Evolutionary conservation across 2,797 vertebrate species (phyloP), one percentile per base, ranked within the genome.

Genomic region (Dromococcyx pavoninus): DNA sequence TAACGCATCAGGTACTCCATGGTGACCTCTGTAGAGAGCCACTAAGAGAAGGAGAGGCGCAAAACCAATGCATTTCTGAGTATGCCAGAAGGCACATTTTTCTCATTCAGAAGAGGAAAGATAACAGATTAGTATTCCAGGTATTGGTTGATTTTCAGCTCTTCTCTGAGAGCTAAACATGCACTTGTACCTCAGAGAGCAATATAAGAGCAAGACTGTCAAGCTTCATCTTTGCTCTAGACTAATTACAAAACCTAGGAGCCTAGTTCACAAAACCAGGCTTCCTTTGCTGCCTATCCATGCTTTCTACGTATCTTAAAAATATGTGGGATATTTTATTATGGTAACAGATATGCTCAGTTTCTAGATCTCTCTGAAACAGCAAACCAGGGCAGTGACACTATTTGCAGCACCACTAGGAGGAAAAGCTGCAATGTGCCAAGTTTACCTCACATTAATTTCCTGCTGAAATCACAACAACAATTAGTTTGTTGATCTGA

Each of bases 241-340:
- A 91, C 88, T 96, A 97, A 96, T 96, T 96, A 93, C 89, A 97
- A 91, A 96, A 85, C 91, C 96, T 79, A 78, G 66, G 89, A 88
- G 95, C 84, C 81, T 83, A 41, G 32, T 94, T 92, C 91, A 75
- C 89, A 88, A 95, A 96, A 96, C 67, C 23, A 24, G 70, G 78
- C 65, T 88, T 83, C 57, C 74, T 93, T 67, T 90, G 84, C 88
- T 82, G 73, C 69, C 78, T 93, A 30, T 37, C 86, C 41, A 33
- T 10, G 5, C 43, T 93, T 33, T 56, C 79, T 54, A 57, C 78
- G 41, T 48, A 85, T 76, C 28, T 70, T 78, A 85, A 74, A 60
- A 76, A 82, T 53, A 88, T 32, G 28, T 19, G 51, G 19, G 44
- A 77, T 82, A 37, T 78, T 82, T 90, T 79, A 61, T 86, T 80